Evolutionary conservation across 2,797 vertebrate genomes (phyloP).

Genomic region (Malacoctenus gilli): DNA sequence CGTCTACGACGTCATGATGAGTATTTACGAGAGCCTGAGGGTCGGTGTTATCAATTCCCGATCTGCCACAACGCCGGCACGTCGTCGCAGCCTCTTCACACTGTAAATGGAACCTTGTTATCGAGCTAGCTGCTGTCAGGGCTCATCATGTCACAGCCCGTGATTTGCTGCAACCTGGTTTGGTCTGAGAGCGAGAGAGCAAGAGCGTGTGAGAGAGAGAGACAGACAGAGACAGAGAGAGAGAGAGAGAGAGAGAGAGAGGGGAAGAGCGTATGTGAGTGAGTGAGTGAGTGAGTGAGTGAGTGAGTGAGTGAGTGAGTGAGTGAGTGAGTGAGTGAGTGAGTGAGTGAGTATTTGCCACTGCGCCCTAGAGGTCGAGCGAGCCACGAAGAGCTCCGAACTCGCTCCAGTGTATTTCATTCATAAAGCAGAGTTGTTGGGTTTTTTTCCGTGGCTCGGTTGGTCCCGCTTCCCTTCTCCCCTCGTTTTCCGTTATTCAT

Average conservation of each 20-base stretch:
- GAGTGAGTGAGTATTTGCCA: constrained; percentile 17
- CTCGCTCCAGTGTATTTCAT: constrained; percentile 19
- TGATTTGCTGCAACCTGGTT: constrained; percentile 44
- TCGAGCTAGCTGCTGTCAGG: constrained; percentile 46
- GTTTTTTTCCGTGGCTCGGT: too few relatives aligned
- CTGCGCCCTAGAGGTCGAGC: constrained; percentile 22
- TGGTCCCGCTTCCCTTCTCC: background rate
- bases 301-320: too few relatives aligned
- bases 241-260: too few relatives aligned
- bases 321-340: too few relatives aligned
- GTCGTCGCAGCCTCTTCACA: constrained; percentile 29
- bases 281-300: too few relatives aligned
- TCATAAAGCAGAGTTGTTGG: constrained; percentile 18
- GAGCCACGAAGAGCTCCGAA: constrained; percentile 5
- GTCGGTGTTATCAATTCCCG: constrained; percentile 34
- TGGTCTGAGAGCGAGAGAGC: too few relatives aligned
- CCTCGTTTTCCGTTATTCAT: constrained; percentile 19
- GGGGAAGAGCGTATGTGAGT: too few relatives aligned
- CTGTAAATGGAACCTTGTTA: constrained; percentile 56
- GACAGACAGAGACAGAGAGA: too few relatives aligned
- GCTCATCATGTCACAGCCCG: constrained; percentile 47
- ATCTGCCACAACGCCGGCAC: constrained; percentile 41
- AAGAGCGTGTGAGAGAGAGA: too few relatives aligned
- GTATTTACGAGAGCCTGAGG: constrained; percentile 26
- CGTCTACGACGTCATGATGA: constrained; percentile 11